phyloP scores from a whole-genome alignment of 2,888 invertebrate genomes.

The Lamellibrachia satsuma region DNA sequence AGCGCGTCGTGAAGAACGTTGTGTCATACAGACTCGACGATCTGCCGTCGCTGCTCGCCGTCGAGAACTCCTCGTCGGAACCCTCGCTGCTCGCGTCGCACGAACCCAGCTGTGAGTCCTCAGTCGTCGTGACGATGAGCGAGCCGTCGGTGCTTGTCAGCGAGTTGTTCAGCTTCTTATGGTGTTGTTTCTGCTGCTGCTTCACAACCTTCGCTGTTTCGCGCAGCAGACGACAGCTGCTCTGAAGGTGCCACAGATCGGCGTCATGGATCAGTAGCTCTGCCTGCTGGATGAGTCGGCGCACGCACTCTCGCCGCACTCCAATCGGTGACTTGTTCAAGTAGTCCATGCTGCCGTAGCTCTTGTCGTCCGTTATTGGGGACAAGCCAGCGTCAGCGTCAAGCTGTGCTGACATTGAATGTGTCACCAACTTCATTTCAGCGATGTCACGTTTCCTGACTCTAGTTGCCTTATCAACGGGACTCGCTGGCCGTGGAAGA shows the following conservation, averaged over 20 bases:
- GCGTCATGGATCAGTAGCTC: conserved; percentile 31
- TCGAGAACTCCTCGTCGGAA: conserved; percentile 14
- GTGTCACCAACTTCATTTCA: not conserved
- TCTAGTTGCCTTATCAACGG: not conserved
- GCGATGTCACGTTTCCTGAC: not conserved
- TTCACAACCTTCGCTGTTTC: not conserved
- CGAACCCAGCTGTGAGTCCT: conserved; percentile 30
- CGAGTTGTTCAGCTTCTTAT: conserved; percentile 8
- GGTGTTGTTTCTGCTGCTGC: not conserved
- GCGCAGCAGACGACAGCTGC: not conserved
- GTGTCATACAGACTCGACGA: not conserved
- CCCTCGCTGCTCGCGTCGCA: conserved; percentile 37
- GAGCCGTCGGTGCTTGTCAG: conserved; percentile 30
- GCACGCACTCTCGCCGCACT: conserved; percentile 5
- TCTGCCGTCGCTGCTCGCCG: not conserved
- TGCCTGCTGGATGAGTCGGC: conserved; percentile 31
- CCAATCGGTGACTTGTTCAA: not conserved
- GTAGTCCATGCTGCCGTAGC: not conserved
- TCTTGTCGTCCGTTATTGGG: not conserved
- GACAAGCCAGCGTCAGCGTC: conserved; percentile 18
- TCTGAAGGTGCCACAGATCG: conserved; percentile 21
- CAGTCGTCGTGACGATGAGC: not conserved
- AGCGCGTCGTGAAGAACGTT: not conserved
- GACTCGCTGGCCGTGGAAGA: not conserved
- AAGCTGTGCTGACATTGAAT: conserved; percentile 13